phyloP scores from a whole-genome alignment of 2,888 invertebrate genomes.

The Acrocyrtus sp. region DNA sequence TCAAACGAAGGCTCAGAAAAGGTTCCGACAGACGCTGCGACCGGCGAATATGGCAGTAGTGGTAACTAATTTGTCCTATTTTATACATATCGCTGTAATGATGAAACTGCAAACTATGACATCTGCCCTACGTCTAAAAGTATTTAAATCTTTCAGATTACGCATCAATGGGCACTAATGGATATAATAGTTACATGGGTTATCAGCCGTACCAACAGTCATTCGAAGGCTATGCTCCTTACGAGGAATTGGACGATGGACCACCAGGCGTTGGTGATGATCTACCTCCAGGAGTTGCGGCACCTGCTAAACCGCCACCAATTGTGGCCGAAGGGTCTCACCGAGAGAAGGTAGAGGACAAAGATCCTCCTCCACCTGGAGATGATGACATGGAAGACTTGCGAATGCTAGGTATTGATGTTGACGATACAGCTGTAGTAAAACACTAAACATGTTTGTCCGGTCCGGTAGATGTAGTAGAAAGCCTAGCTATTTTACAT shows the following conservation, averaged over 20 bases:
- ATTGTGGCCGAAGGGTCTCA: background rate
- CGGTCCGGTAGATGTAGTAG: too few relatives aligned
- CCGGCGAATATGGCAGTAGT: conserved; percentile 27
- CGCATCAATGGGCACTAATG: conserved; percentile 7
- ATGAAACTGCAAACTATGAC: background rate
- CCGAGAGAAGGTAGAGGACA: conserved; percentile 4
- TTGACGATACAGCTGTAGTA: conserved; percentile 76
- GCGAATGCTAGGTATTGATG: conserved; percentile 87
- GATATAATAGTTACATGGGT: conserved; percentile 51
- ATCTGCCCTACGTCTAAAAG: too few relatives aligned
- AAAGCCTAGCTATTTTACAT: too few relatives aligned
- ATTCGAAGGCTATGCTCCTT: conserved; percentile 57
- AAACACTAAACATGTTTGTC: conserved; percentile 38
- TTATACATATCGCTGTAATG: too few relatives aligned
- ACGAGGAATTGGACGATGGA: conserved; percentile 57
- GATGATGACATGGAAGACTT: conserved; percentile 73
- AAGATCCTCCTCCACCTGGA: conserved; percentile 37
- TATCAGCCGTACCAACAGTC: conserved; percentile 55
- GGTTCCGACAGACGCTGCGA: background rate
- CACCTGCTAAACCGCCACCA: background rate
- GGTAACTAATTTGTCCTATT: too few relatives aligned
- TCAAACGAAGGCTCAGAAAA: conserved; percentile 14
- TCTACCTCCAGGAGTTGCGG: background rate
- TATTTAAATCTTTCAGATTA: conserved; percentile 31
- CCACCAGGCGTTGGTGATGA: conserved; percentile 51